Percentiles rank a stretch among this genome's conserved stretches.
These are phyloP conservation scores for Dolichoris vasculosae DNA, from an alignment of 1,140 invertebrate species.

Conservation along the genomic window DNA sequence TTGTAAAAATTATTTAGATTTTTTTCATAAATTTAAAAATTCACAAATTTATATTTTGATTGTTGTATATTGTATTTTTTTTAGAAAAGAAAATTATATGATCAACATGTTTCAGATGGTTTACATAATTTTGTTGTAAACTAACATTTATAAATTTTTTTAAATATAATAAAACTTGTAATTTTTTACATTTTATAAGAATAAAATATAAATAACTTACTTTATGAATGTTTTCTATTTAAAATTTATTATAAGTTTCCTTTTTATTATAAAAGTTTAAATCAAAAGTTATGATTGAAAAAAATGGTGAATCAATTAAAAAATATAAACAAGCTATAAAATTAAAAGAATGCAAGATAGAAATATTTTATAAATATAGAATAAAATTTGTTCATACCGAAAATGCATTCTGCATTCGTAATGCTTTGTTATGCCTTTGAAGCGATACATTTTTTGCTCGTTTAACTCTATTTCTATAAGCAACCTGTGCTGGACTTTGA, in stretches of 20 bases:
- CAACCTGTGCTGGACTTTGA: slow-evolving; percentile 70
- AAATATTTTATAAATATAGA: slow-evolving; percentile 5
- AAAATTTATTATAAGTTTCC: slow-evolving; percentile 12
- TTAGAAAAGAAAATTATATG: no score
- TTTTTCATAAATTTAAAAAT: no score
- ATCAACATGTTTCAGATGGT: no score
- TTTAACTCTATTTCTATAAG: slow-evolving; percentile 71
- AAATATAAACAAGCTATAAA: no score
- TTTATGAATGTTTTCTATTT: background rate
- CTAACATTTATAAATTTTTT: no score
- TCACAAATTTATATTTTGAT: no score
- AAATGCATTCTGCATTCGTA: slow-evolving; percentile 64
- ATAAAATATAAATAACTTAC: background rate
- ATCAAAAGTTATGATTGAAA: background rate
- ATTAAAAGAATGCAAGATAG: background rate
- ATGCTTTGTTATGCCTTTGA: slow-evolving; percentile 66
- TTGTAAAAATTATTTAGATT: no score
- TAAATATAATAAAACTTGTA: no score
- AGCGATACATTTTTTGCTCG: slow-evolving; percentile 68
- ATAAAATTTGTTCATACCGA: slow-evolving; percentile 57
- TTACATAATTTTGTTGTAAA: no score
- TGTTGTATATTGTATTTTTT: no score
- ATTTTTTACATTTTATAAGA: no score
- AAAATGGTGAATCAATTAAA: no score
- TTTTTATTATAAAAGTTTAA: slow-evolving; percentile 21